Evolutionary conservation across 1,140 invertebrate genomes (phyloP), one percentile per base, ranked within the genome.

Genomic region (Homarus americanus): DNA sequence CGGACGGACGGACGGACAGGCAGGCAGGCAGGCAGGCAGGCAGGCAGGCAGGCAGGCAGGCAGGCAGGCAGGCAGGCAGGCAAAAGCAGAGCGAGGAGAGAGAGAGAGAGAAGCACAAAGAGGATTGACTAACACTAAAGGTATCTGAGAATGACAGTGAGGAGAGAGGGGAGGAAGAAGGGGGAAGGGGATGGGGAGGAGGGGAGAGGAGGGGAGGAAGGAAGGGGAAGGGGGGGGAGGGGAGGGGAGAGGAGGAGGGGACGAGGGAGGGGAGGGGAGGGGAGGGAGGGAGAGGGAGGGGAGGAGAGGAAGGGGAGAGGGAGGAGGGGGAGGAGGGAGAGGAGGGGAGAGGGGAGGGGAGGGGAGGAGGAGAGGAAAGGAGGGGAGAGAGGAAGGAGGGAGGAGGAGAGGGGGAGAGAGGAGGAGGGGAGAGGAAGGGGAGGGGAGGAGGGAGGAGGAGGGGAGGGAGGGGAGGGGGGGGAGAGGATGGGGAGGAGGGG

Each of bases 371-470:
- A 24, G 20, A 72, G 66, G 34, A 24, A 24, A 24, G 34, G 66
- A 72, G 20, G 24, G 34, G 34, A 24, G 20, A 72, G 66, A 72
- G 20, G 24, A 24, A 72, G 66, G 34, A 72, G 24, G 34, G 20
- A 24, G 20, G 34, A 32, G 20, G 20, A 24, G 20, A 72, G 66
- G 34, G 34, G 24, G 34, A 72, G 66, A 72, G 20, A 24, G 66
- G 34, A 24, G 24, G 20, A 72, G 66, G 34, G n/a, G n/a, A n/a
- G n/a, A 15, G n/a, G n/a, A 12, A 63, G n/a, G n/a, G 12, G 12
- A 63, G 58, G 58, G 58, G n/a, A 63, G n/a, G 58, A 63, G n/a
- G 58, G 58, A 63, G n/a, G 58, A n/a, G n/a, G n/a, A n/a, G n/a
- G n/a, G 58, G n/a, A 63, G 58, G 58, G n/a, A 63, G 58, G n/a